Percentiles rank a stretch among this genome's conserved stretches.
These are phyloP conservation scores for Chaitophorus viminalis DNA, from an alignment of 2,888 invertebrate species.

Conservation along the genomic window DNA sequence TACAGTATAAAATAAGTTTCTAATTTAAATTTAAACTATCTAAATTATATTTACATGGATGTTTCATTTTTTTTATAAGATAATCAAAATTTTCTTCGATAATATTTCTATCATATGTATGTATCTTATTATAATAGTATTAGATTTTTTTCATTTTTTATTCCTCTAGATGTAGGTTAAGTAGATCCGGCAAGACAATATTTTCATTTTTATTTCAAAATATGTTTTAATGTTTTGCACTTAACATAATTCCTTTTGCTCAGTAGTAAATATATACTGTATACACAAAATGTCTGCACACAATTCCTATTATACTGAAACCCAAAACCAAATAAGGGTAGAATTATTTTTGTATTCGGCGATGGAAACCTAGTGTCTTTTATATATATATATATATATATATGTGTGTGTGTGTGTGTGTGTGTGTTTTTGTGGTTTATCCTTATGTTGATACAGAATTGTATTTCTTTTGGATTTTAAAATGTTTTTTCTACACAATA, in stretches of 20 bases:
- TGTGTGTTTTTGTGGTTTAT: neutral
- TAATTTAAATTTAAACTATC: too few species aligned
- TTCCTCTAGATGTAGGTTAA: too few species aligned
- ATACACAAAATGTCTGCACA: neutral
- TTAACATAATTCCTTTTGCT: neutral
- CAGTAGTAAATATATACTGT: neutral
- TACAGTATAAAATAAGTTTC: too few species aligned
- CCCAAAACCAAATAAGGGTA: constrained; percentile 52
- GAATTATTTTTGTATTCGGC: neutral
- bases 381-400: neutral
- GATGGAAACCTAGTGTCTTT: neutral
- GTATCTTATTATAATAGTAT: too few species aligned
- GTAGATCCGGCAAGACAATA: neutral
- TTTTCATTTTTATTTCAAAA: constrained; percentile 2
- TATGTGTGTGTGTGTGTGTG: too few species aligned
- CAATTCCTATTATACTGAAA: constrained; percentile 32
- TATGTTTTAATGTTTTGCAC: neutral
- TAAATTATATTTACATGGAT: too few species aligned
- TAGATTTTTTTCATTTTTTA: too few species aligned
- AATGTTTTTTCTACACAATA: neutral
- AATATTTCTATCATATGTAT: too few species aligned
- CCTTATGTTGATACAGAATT: neutral
- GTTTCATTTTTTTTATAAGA: too few species aligned
- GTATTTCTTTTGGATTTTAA: constrained; percentile 15
- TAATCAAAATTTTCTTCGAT: too few species aligned